Conservation (phyloP, 2,888 invertebrate genomes). For the Acanthacorydalis orientalis region DNA sequence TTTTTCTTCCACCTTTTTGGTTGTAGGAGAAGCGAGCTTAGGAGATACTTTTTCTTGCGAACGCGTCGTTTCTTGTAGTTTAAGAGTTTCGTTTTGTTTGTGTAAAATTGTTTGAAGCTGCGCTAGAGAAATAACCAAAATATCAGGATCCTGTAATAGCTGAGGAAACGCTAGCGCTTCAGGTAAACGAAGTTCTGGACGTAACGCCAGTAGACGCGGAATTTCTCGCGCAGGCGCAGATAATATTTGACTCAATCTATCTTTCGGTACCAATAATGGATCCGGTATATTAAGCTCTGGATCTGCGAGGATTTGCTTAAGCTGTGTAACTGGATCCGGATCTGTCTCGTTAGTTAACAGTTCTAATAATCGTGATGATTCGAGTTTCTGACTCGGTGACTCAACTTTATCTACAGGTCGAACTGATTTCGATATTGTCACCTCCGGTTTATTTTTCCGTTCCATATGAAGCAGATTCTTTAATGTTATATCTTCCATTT, state of each 20-base stretch:
- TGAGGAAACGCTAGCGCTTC: slow-evolving; percentile 57
- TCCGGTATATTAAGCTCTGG: slow-evolving; percentile 59
- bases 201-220: slow-evolving; percentile 48
- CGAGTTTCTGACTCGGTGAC: slow-evolving; percentile 13
- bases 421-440: slow-evolving; percentile 27
- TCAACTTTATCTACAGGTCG: slow-evolving; percentile 24
- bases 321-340: slow-evolving; percentile 50
- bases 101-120: slow-evolving; percentile 50
- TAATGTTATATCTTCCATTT: slow-evolving; percentile 27
- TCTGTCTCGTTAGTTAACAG: slow-evolving; percentile 29
- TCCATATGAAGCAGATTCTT: slow-evolving; percentile 32
- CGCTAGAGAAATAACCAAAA: slow-evolving; percentile 57
- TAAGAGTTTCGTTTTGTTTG: slow-evolving; percentile 27
- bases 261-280: slow-evolving; percentile 64
- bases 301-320: slow-evolving; percentile 48
- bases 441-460: slow-evolving; percentile 22
- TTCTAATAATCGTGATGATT: slow-evolving; percentile 26
- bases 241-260: slow-evolving; percentile 50
- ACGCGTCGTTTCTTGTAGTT: slow-evolving; percentile 15
- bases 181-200: slow-evolving; percentile 56
- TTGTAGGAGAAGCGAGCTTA: slow-evolving; percentile 13
- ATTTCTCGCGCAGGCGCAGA: slow-evolving; percentile 61
- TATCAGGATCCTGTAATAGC: slow-evolving; percentile 58
- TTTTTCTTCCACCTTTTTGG: slow-evolving; percentile 11
- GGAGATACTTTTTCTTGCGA: slow-evolving; percentile 13